Evolutionary conservation across 35 echinoderm and acorn worm genomes (phyloP), one percentile per base, ranked within the genome.

Genomic region (Lytechinus pictus): DNA sequence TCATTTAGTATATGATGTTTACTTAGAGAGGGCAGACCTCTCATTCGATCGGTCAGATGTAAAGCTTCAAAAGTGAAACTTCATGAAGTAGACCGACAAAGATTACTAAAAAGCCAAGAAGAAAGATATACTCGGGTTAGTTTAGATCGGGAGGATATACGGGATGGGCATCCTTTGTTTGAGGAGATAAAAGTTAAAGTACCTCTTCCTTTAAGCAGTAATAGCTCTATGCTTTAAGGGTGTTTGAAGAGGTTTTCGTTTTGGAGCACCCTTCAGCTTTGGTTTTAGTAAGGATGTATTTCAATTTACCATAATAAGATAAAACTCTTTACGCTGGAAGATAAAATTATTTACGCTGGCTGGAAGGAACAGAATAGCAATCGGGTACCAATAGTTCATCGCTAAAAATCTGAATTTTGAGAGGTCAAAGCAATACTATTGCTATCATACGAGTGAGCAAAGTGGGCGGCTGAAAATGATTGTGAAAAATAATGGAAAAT

Each of bases 131-230:
- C 19, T 7, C 21, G 1, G 66, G 21, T 24, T 24, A 79, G 66
- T 6, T 24, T n/a, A n/a, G 66, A 79, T 79, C 0, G 66, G 66
- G 66, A 24, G 6, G 66, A 79, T 79, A 79, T 79, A 10, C 24
- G 6, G 66, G 19, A n/a, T 71, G 16, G 66, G 21, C n/a, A n/a
- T 79, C 14, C 21, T 19, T 79, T 29, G 9, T 90, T 3, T 28
- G n/a, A 90, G 88, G 13, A 28, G 52, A 9, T 89, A 29, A 89
- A 53, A 53, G 87, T 89, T 89, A 89, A 89, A 89, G 87, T 53
- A 89, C 87, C 87, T 51, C 87, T 90, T 90, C 28, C 11, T 33
- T 29, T n/a, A n/a, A n/a, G n/a, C n/a, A n/a, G n/a, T n/a, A n/a
- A n/a, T n/a, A n/a, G n/a, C n/a, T n/a, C n/a, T n/a, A n/a, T n/a